Evolutionary conservation across 2,797 vertebrate species (phyloP).

Genomic region (Notoglanidium macrostoma): DNA sequence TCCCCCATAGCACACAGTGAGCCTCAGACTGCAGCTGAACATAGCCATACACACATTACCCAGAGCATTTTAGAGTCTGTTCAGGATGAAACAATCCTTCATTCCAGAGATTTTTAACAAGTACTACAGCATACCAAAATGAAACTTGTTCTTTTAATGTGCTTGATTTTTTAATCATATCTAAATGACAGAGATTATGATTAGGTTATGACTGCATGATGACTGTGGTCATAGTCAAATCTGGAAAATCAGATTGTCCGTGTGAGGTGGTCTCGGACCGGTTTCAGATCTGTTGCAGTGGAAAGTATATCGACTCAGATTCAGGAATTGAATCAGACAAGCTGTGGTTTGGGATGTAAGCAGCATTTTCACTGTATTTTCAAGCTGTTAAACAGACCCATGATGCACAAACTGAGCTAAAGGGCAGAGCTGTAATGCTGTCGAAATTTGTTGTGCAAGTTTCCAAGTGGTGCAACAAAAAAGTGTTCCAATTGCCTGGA

Average conservation of each 20-base stretch:
- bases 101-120: neutral
- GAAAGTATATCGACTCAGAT: neutral
- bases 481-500: neutral
- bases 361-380: neutral
- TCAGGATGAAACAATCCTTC: neutral
- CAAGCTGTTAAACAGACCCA: neutral
- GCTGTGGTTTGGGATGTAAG: neutral
- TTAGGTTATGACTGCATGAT: neutral
- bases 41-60: neutral
- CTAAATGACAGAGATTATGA: neutral
- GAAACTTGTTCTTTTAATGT: neutral
- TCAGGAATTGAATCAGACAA: conserved; percentile 1
- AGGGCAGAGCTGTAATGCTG: neutral
- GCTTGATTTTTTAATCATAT: neutral
- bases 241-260: neutral
- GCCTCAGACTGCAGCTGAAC: conserved; percentile 41
- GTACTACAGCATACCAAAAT: neutral
- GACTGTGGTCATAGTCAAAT: neutral
- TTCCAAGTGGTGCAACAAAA: neutral
- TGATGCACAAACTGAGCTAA: neutral
- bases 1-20: conserved; percentile 97
- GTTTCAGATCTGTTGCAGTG: neutral
- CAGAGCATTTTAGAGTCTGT: neutral
- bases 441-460: neutral
- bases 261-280: too few species aligned